Conservation (phyloP, 1,140 invertebrate genomes). For the Subanguina moxae region DNA sequence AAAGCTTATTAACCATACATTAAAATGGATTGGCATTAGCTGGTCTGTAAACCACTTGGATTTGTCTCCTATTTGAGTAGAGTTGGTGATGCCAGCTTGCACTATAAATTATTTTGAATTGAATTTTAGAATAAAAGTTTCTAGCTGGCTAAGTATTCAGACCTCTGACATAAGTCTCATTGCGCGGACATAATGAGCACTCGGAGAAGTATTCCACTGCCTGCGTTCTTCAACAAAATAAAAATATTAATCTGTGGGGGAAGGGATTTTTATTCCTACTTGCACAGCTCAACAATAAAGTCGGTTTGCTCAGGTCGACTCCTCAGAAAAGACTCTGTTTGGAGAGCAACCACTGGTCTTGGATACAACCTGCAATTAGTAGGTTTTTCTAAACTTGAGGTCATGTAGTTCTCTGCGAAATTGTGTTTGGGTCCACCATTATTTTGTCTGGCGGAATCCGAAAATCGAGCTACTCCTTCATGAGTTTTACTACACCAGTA, state of each 20-base stretch:
- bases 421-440: no score
- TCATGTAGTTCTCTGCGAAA: no score
- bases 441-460: no score
- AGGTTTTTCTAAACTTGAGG: no score
- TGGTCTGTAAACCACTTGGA: conserved; percentile 81
- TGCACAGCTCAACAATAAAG: conserved; percentile 83
- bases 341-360: conserved; percentile 93
- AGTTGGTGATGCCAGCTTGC: conserved; percentile 87
- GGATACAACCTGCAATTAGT: conserved; percentile 78
- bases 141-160: no score
- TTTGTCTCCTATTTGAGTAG: conserved; percentile 89
- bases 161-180: conserved; percentile 84
- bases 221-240: conserved; percentile 62
- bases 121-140: neutral
- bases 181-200: conserved; percentile 91
- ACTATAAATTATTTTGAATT: conserved; percentile 62
- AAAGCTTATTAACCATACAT: conserved; percentile 67
- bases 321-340: conserved; percentile 92
- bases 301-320: conserved; percentile 75
- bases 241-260: neutral
- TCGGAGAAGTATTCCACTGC: conserved; percentile 97
- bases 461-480: no score
- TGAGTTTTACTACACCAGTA: no score
- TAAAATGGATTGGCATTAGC: conserved; percentile 82
- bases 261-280: conserved; percentile 32